A percentile compares a stretch with the other conserved stretches of the same genome.
Conservation (phyloP, 2,113 vertebrate genomes). For the Nyctibius bracteatus region DNA sequence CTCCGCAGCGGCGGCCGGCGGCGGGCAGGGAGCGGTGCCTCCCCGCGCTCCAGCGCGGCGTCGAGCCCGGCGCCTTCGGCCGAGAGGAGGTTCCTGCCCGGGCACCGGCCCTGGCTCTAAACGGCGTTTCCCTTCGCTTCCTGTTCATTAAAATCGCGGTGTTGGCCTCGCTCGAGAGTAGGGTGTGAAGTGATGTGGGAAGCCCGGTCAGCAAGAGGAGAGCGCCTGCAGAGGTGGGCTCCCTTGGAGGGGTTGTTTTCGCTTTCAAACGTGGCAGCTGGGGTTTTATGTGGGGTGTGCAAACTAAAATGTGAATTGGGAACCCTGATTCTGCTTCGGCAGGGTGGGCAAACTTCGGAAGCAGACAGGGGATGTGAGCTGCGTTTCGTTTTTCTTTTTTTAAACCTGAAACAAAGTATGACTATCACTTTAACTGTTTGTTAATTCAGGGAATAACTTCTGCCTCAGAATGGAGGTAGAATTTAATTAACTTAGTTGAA, state of each 20-base stretch:
- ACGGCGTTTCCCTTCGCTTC: neutral
- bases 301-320: fast-evolving
- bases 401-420: neutral
- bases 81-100: neutral
- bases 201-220: fast-evolving
- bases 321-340: fast-evolving
- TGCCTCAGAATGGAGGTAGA: neutral
- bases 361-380: neutral
- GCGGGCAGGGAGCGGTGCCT: neutral
- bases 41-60: neutral
- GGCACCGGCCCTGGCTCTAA: neutral
- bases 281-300: neutral
- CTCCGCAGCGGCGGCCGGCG: neutral
- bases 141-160: fast-evolving
- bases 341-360: neutral
- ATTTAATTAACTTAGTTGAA: neutral
- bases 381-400: too few relatives aligned
- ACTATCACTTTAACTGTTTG: neutral
- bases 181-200: fast-evolving
- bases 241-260: fast-evolving
- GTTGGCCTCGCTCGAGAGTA: fast-evolving
- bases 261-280: fast-evolving
- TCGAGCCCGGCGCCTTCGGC: neutral
- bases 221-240: fast-evolving
- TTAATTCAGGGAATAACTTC: neutral